Evolutionary conservation across 2,888 invertebrate genomes (phyloP).

Genomic region (Rotaria macrura): DNA sequence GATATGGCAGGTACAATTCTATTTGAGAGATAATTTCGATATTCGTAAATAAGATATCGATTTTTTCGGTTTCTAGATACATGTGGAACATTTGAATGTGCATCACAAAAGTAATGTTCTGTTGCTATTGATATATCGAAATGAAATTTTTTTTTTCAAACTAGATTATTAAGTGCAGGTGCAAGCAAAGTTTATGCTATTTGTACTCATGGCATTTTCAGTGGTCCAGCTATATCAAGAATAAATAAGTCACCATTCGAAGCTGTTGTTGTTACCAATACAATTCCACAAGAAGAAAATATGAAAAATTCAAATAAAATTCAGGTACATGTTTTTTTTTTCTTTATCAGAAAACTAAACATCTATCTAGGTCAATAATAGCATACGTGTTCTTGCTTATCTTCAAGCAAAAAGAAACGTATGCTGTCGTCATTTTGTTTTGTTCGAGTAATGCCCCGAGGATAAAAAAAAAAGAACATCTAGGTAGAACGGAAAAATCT

Average conservation of each 20-base stretch:
- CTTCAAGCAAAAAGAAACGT: no score
- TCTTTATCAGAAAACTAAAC: no score
- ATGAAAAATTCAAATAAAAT: conserved; percentile 81
- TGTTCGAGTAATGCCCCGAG: no score
- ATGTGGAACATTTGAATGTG: conserved; percentile 34
- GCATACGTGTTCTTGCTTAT: no score
- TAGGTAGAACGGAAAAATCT: no score
- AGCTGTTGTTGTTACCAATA: conserved; percentile 88
- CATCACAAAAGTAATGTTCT: conserved; percentile 24
- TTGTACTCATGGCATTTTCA: conserved; percentile 85
- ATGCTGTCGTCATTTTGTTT: no score
- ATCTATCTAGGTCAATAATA: no score
- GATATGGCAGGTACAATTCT: conserved; percentile 65
- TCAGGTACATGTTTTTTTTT: conserved; percentile 54
- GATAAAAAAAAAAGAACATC: no score
- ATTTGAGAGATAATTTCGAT: no score
- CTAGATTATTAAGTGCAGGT: conserved; percentile 63
- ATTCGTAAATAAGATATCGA: neutral
- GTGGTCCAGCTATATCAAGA: conserved; percentile 79
- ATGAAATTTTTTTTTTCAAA: conserved; percentile 25
- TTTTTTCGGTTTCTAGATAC: conserved; percentile 9
- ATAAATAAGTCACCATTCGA: conserved; percentile 85
- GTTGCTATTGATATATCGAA: neutral
- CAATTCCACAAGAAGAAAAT: conserved; percentile 83
- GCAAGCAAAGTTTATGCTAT: conserved; percentile 52